Base-by-base conservation (phyloP, 2,797 vertebrate species). In the Sitta carolinensis region DNA sequence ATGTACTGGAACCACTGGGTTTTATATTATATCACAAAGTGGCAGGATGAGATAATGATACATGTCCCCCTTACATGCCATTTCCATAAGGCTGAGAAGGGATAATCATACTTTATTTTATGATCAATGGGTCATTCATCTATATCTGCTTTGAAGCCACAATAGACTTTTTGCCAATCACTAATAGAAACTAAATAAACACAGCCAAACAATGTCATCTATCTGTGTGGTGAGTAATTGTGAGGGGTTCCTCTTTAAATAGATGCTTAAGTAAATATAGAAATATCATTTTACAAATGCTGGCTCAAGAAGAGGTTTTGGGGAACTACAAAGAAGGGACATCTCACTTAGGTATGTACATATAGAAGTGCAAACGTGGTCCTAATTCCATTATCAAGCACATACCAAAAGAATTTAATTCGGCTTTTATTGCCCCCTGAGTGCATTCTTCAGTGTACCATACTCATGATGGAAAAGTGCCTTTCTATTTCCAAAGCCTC, bases 181-280 rank as follows among this genome's bases (percentile, higher is more conserved):
- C 98, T 95, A 98, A 91, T 97, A 98, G 98, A 98, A 98, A 98
- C 98, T 97, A 97, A 96, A 97, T 93, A 97, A 98, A 98, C 98
- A 98, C 75, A 97, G 96, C 96, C 97, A 98, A 98, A 98, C 98
- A 98, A 96, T 97, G 97, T 98, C 97, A 95, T 97, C 95, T 97
- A 93, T 97, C 97, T 75, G 92, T 22, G 92, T 51, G 96, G 97
- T 97, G 97, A 98, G 97, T 98, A 97, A 97, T 97, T 98, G 92
- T 97, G 95, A 98, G 96, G 97, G 97, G 98, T 98, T 98, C 97
- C 97, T 98, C 98, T 98, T 98, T 97, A 98, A 98, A 98, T 97
- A 98, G 98, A 97, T 91, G 93, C 97, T 96, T 97, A 96, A 97
- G 97, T 98, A 98, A 98, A 98, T 98, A 98, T 97, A 98, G 98